phyloP scores from a whole-genome alignment of 2,888 invertebrate species.

The Plutella xylostella region DNA sequence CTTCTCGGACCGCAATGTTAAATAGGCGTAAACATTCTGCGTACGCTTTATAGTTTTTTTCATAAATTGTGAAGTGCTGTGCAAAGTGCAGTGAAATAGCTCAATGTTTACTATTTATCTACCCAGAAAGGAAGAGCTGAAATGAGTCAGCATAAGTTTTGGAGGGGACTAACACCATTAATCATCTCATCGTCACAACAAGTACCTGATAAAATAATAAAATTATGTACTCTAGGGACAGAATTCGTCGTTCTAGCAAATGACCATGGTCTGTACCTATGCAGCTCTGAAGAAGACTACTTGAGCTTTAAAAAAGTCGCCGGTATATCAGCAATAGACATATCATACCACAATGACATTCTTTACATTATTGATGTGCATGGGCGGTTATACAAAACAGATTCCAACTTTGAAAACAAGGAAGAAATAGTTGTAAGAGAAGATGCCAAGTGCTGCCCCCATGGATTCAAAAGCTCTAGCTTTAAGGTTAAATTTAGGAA shows the following conservation, averaged over 20 bases:
- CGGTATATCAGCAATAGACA: conserved; percentile 70
- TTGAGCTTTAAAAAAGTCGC: conserved; percentile 57
- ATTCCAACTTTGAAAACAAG: conserved; percentile 62
- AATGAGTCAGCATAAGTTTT: conserved; percentile 63
- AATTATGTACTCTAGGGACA: conserved; percentile 44
- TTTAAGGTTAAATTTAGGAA: conserved; percentile 72
- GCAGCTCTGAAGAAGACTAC: conserved; percentile 44
- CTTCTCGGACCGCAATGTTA: too few species aligned
- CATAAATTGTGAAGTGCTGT: conserved; percentile 25
- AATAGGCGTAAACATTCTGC: too few species aligned
- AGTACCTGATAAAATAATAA: conserved; percentile 59
- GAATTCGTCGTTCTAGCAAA: conserved; percentile 55
- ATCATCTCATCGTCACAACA: conserved; percentile 39
- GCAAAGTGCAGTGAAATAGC: conserved; percentile 26
- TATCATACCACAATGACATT: conserved; percentile 70
- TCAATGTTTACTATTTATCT: conserved; percentile 22
- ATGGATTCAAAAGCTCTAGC: conserved; percentile 74
- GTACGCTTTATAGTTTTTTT: neutral
- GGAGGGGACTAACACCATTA: conserved; percentile 52
- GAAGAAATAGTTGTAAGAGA: conserved; percentile 74
- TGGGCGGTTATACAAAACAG: conserved; percentile 71
- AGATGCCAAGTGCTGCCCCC: conserved; percentile 73
- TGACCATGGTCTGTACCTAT: conserved; percentile 58
- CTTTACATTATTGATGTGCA: conserved; percentile 73
- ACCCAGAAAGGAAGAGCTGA: conserved; percentile 28